phyloP scores from a whole-genome alignment of 1,140 invertebrate genomes.

The Drosophila asahinai region DNA sequence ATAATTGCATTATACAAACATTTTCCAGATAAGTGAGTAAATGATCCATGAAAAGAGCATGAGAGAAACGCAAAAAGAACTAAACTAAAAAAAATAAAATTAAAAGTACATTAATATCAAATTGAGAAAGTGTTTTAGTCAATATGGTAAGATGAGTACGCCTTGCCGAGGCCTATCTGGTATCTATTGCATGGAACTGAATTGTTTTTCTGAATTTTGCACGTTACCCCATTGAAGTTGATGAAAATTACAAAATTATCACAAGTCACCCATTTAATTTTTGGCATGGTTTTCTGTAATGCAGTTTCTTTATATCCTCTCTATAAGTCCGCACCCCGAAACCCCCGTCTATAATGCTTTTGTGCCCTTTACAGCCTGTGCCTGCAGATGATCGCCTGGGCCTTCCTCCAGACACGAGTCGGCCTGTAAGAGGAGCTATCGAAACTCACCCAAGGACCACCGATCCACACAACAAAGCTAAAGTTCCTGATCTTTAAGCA shows the following conservation, averaged over 20 bases:
- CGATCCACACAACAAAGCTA: slow-evolving; percentile 62
- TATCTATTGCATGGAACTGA: slow-evolving; percentile 52
- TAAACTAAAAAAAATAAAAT: slow-evolving; percentile 61
- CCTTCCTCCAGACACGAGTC: slow-evolving; percentile 31
- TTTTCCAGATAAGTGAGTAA: slow-evolving; percentile 38
- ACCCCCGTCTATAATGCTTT: slow-evolving; percentile 32
- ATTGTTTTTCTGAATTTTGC: slow-evolving; percentile 48
- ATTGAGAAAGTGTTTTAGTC: slow-evolving; percentile 29
- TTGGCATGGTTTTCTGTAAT: slow-evolving; percentile 64
- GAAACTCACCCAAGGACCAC: slow-evolving; percentile 9
- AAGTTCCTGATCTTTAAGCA: slow-evolving; percentile 69
- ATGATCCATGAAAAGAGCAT: slow-evolving; percentile 61
- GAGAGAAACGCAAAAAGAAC: slow-evolving; percentile 41
- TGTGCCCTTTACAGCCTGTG: slow-evolving; percentile 65
- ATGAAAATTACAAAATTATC: slow-evolving; percentile 36
- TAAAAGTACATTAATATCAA: slow-evolving; percentile 66
- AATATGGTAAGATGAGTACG: slow-evolving; percentile 55
- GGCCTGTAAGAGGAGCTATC: slow-evolving; percentile 29
- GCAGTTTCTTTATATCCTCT: slow-evolving; percentile 34
- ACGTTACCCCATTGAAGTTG: slow-evolving; percentile 43
- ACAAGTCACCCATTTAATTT: slow-evolving; percentile 30
- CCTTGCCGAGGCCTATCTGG: not conserved
- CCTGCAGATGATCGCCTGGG: slow-evolving; percentile 44
- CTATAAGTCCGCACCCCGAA: slow-evolving; percentile 18
- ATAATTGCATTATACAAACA: slow-evolving; percentile 37